Evolutionary conservation across 2,797 vertebrate species (phyloP).

Genomic region (Holocentrus rufus): DNA sequence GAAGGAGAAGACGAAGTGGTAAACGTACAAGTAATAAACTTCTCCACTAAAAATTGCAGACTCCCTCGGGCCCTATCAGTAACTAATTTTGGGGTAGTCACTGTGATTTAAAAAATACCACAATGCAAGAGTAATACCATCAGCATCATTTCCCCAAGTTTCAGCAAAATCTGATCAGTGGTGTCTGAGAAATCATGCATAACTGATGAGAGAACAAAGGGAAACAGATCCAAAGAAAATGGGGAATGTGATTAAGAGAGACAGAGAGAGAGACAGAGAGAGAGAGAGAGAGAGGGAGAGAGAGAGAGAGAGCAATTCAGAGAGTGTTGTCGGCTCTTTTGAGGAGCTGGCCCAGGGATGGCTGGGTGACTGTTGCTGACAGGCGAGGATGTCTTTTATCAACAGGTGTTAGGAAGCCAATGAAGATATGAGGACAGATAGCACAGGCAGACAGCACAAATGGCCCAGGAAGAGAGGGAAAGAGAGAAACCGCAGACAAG

Average conservation of each 20-base stretch:
- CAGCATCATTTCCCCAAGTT: too few species aligned
- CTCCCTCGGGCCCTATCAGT: too few species aligned
- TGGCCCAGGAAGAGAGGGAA: conserved; percentile 42
- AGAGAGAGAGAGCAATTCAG: conserved; percentile 25
- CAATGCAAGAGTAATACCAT: too few species aligned
- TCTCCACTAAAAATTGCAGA: too few species aligned
- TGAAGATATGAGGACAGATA: conserved; percentile 81
- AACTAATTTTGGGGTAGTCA: too few species aligned
- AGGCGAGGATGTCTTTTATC: conserved; percentile 82
- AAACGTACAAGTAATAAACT: too few species aligned
- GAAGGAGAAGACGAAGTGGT: not conserved
- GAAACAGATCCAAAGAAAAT: not conserved
- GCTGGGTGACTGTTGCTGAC: conserved; percentile 75
- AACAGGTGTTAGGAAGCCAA: conserved; percentile 84
- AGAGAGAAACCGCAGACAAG: conserved; percentile 61
- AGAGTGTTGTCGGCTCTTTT: conserved; percentile 45
- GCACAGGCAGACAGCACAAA: conserved; percentile 54
- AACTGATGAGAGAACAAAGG: not conserved
- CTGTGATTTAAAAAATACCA: too few species aligned
- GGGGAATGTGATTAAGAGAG: not conserved
- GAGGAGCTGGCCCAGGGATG: conserved; percentile 45
- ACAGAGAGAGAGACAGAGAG: conserved; percentile 5
- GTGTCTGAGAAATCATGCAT: too few species aligned
- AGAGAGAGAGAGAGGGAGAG: conserved; percentile 12
- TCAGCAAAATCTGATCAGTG: too few species aligned